Percentiles rank a stretch among this genome's conserved stretches.
Evolutionary conservation across 2,797 vertebrate genomes (phyloP).

Genomic region (Sebastes cheni): DNA sequence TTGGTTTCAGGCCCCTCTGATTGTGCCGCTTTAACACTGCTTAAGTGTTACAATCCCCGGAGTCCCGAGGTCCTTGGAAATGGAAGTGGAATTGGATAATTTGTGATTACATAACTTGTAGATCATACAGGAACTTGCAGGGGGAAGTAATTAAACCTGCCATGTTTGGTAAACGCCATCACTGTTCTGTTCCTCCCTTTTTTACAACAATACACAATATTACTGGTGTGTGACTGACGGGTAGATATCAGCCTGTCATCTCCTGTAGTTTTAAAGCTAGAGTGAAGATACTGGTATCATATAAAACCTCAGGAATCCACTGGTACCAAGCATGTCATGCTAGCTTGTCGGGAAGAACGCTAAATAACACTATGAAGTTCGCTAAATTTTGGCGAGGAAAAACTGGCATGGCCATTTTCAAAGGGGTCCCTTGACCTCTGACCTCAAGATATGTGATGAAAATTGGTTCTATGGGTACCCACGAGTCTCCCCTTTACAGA

Average conservation of each 20-base stretch:
- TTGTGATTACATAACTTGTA: conserved; percentile 24
- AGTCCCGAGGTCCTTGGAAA: conserved; percentile 6
- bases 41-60: conserved; percentile 18
- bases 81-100: conserved; percentile 14
- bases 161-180: conserved; percentile 5
- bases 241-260: neutral
- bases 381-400: too few relatives aligned
- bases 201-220: neutral
- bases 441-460: too few relatives aligned
- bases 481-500: too few relatives aligned
- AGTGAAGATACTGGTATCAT: too few relatives aligned
- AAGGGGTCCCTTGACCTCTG: too few relatives aligned
- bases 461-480: too few relatives aligned
- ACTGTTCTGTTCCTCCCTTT: neutral
- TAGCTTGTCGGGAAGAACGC: too few relatives aligned
- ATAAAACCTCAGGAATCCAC: too few relatives aligned
- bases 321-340: too few relatives aligned
- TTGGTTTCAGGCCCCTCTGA: conserved; percentile 34
- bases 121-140: neutral
- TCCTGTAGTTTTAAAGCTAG: too few relatives aligned
- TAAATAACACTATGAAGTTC: too few relatives aligned
- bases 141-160: conserved; percentile 18
- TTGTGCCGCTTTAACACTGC: conserved; percentile 28
- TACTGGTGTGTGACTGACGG: neutral
- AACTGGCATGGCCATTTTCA: too few relatives aligned